Conservation (phyloP, 1,140 invertebrate species). For the Bombus confusus region DNA sequence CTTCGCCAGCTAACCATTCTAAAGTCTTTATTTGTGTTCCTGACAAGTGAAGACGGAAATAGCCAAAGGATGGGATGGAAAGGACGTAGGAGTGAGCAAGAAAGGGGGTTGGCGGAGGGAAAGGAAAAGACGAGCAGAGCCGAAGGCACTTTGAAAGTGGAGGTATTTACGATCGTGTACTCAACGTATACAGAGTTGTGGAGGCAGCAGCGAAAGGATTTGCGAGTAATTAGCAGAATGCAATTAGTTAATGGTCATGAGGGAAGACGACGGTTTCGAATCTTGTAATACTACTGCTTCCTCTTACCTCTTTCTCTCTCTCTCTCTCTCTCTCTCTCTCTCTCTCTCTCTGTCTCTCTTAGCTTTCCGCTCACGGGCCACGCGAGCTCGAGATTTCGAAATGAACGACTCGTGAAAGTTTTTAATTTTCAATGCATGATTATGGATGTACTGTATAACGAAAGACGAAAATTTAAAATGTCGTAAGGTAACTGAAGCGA, state of each 20-base stretch:
- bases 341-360: background rate
- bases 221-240: constrained; percentile 70
- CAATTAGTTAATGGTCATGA: constrained; percentile 72
- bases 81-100: background rate
- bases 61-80: constrained; percentile 12
- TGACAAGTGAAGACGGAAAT: constrained; percentile 50
- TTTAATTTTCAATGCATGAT: background rate
- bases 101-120: background rate
- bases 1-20: constrained; percentile 49
- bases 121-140: constrained; percentile 28
- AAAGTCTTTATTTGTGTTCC: constrained; percentile 66
- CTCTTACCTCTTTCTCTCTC: background rate
- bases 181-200: constrained; percentile 53
- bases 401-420: background rate
- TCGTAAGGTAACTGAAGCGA: background rate
- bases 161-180: constrained; percentile 68
- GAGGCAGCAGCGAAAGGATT: constrained; percentile 62
- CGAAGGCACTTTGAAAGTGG: constrained; percentile 57
- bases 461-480: background rate
- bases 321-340: no score
- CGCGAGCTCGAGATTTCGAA: background rate
- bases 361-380: background rate
- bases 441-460: background rate
- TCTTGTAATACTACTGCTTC: constrained; percentile 50
- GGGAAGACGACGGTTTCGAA: constrained; percentile 49